Evolutionary conservation across 2,113 vertebrate species (phyloP).

Genomic region (Cheilinus undulatus): DNA sequence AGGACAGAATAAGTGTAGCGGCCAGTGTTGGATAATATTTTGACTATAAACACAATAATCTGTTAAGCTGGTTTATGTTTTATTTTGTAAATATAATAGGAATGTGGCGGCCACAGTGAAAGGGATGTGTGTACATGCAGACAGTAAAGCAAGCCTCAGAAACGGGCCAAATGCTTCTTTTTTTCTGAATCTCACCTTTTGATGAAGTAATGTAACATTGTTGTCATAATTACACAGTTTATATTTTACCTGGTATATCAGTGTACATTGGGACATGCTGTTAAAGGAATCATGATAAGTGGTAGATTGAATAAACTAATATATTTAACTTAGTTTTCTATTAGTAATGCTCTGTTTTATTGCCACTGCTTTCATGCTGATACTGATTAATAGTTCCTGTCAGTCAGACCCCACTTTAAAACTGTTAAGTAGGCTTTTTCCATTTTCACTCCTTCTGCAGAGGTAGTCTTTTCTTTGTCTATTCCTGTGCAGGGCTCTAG

Average conservation of each 20-base stretch:
- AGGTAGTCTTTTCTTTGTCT: too few relatives aligned
- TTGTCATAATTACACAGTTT: slow-evolving; percentile 18
- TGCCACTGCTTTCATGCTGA: background rate
- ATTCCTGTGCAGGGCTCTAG: too few relatives aligned
- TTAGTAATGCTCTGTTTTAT: slow-evolving; percentile 8
- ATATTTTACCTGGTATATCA: slow-evolving; percentile 15
- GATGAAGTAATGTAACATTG: background rate
- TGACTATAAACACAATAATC: slow-evolving; percentile 42
- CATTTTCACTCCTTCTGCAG: too few relatives aligned
- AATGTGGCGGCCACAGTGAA: slow-evolving; percentile 19
- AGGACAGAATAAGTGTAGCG: background rate
- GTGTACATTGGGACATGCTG: slow-evolving; percentile 8
- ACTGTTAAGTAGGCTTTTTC: too few relatives aligned
- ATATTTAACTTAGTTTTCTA: slow-evolving; percentile 27
- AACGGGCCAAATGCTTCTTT: background rate
- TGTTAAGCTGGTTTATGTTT: slow-evolving; percentile 28
- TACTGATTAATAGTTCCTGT: too few relatives aligned
- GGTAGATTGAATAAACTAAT: slow-evolving; percentile 37
- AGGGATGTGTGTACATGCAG: slow-evolving; percentile 1
- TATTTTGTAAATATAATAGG: slow-evolving; percentile 62
- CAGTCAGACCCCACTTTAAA: too few relatives aligned
- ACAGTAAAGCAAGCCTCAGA: background rate
- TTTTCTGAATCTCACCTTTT: background rate
- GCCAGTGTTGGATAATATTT: slow-evolving; percentile 49
- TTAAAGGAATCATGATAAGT: background rate